A percentile compares a stretch with the other conserved stretches of the same genome.
Conservation (phyloP, 2,888 invertebrate genomes). For the Hirtodrosophila alboralis region DNA sequence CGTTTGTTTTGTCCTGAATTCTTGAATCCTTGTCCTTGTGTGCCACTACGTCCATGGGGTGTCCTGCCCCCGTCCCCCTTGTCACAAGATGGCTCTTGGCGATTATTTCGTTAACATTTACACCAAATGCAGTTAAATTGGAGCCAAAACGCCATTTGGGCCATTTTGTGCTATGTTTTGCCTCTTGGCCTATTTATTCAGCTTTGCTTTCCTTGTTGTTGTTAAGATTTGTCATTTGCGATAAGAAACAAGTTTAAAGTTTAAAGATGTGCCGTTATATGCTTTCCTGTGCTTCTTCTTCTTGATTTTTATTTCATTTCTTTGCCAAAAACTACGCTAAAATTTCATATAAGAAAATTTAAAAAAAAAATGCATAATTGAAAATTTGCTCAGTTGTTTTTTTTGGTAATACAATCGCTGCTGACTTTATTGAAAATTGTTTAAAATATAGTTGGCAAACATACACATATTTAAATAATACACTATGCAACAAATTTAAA, state of each 20-base stretch:
- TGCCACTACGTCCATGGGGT: background rate
- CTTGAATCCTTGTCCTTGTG: background rate
- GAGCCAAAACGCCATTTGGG: conserved; percentile 43
- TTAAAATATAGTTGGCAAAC: too few species aligned
- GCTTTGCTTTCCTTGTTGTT: background rate
- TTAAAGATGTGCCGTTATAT: conserved; percentile 27
- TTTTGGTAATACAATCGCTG: too few species aligned
- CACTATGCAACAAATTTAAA: too few species aligned
- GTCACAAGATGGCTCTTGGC: conserved; percentile 54
- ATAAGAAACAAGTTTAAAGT: conserved; percentile 44
- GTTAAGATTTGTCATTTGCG: conserved; percentile 66
- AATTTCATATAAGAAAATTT: too few species aligned
- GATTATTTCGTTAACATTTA: conserved; percentile 70
- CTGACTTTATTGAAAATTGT: too few species aligned
- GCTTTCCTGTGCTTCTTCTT: conserved; percentile 7
- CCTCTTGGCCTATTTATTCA: conserved; percentile 50
- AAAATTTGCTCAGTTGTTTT: too few species aligned
- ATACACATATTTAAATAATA: too few species aligned
- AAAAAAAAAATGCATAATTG: too few species aligned
- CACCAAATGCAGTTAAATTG: conserved; percentile 66
- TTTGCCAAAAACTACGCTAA: too few species aligned
- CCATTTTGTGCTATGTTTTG: conserved; percentile 38
- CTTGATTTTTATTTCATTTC: too few species aligned
- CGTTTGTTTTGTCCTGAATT: conserved; percentile 16
- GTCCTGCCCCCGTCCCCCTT: too few species aligned